Conservation (phyloP, 1,140 invertebrate species). For the Hydropsyche tenuis region DNA sequence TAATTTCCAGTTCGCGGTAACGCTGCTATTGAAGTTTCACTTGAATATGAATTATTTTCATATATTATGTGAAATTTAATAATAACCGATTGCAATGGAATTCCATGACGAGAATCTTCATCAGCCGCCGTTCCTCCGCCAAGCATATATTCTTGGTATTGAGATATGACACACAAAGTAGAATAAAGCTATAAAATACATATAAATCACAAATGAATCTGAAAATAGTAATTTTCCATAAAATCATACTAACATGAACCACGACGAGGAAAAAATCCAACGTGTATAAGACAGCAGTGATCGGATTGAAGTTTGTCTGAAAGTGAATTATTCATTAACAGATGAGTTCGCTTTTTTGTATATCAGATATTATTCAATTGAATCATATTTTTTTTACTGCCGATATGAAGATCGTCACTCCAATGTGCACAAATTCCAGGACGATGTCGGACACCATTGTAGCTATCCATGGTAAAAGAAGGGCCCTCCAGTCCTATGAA, state of each 20-base stretch:
- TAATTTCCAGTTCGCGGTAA: background rate
- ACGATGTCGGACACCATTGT: background rate
- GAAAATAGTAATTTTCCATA: too few relatives aligned
- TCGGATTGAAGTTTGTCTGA: slow-evolving; percentile 21
- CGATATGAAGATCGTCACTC: background rate
- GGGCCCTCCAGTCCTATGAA: background rate
- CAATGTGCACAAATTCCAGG: slow-evolving; percentile 14
- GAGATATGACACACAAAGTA: slow-evolving; percentile 17
- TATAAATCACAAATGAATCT: background rate
- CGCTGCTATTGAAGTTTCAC: background rate
- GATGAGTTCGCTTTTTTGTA: background rate
- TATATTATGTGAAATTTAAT: background rate
- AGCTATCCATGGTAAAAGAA: slow-evolving; percentile 14
- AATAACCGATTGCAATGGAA: slow-evolving; percentile 19
- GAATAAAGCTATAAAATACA: slow-evolving; percentile 15
- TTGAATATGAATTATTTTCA: background rate
- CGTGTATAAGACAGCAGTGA: slow-evolving; percentile 12
- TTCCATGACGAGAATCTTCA: background rate
- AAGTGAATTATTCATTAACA: slow-evolving; percentile 1
- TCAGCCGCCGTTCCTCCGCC: background rate
- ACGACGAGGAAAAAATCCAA: slow-evolving; percentile 11
- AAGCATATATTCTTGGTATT: slow-evolving; percentile 20
- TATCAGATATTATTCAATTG: too few relatives aligned
- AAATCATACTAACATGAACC: slow-evolving; percentile 6
- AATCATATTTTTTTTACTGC: background rate